phyloP scores from a whole-genome alignment of 1,140 invertebrate genomes.

The Drosophila cardini region DNA sequence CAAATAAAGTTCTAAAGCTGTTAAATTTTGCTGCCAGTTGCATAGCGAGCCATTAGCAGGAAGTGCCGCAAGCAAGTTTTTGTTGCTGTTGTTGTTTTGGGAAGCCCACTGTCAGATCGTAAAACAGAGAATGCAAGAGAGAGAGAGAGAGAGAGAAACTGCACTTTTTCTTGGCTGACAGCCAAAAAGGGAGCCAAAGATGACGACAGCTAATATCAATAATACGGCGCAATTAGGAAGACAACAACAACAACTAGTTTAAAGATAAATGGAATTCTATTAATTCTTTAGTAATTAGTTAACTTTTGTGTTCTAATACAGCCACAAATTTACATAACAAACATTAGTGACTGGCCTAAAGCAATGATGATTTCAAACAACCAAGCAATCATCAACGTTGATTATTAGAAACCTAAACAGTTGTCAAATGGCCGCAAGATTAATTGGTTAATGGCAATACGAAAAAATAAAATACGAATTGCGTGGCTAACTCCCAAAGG shows the following conservation, averaged over 20 bases:
- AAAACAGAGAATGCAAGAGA: neutral
- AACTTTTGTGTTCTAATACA: conserved; percentile 37
- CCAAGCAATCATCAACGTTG: conserved; percentile 35
- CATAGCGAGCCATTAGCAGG: conserved; percentile 41
- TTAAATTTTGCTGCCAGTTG: conserved; percentile 35
- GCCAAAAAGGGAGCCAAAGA: conserved; percentile 48
- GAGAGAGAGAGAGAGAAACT: conserved; percentile 15
- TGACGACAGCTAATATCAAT: conserved; percentile 60
- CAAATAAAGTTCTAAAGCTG: conserved; percentile 64
- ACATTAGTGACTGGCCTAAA: conserved; percentile 30
- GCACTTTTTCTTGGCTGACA: conserved; percentile 60
- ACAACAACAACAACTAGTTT: conserved; percentile 20
- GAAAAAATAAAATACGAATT: conserved; percentile 77
- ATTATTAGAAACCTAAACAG: conserved; percentile 70
- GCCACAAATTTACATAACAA: conserved; percentile 41
- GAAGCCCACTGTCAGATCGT: neutral
- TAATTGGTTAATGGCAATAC: conserved; percentile 66
- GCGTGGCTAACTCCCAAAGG: conserved; percentile 54
- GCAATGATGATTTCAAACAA: conserved; percentile 32
- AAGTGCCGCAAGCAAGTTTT: conserved; percentile 44
- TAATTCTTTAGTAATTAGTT: conserved; percentile 43
- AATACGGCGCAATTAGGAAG: conserved; percentile 69
- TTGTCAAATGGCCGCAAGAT: conserved; percentile 70
- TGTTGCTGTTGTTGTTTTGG: conserved; percentile 24
- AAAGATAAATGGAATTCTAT: conserved; percentile 15